Evolutionary conservation across 23 tunicate species (phyloP), one percentile per base, ranked within the genome.

Genomic region (Diplosoma virens): DNA sequence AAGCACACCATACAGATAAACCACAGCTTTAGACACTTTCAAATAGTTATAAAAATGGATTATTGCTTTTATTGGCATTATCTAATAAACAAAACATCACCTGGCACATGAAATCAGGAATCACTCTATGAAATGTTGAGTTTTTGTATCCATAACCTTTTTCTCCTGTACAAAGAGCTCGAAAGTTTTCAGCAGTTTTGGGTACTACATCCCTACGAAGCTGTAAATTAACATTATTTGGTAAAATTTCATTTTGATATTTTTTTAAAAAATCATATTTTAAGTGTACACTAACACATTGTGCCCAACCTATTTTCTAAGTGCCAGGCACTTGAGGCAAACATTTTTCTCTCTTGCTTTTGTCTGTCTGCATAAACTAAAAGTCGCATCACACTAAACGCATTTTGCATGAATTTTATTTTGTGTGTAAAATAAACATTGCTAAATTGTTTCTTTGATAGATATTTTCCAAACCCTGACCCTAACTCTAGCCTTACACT

Each of bases 21-120:
- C n/a, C n/a, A 45, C 52, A 45, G 52, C 16, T 9, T 11, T 45
- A 45, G 52, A 16, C 52, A 45, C 11, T 45, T 45, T 9, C 52
- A 45, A 45, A 45, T 45, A 45, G 52, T 16, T 45, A 9, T 45
- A 45, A 11, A 45, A 45, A 45, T 16, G 52, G 52, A 9, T 45
- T 9, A 45, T 9, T 9, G 11, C 11, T 16, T 9, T 16, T 9
- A 45, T 45, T 9, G 14, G 14, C 52, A 45, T 45, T 45, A 9
- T 45, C 16, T 45, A 9, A 45, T 45, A 45, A 9, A 45, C 16
- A 45, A 11, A 24, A 55, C 25, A 26, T 6, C 37, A 82, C 88
- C 75, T 95, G 99, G 66, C 99, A 95, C 99, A 95, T 95, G 81
- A 95, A 95, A 52, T 54, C 95, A 17, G 95, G 83, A 67, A 95